Evolutionary conservation across 2,888 invertebrate species (phyloP).

Genomic region (Pristionchus mayeri): DNA sequence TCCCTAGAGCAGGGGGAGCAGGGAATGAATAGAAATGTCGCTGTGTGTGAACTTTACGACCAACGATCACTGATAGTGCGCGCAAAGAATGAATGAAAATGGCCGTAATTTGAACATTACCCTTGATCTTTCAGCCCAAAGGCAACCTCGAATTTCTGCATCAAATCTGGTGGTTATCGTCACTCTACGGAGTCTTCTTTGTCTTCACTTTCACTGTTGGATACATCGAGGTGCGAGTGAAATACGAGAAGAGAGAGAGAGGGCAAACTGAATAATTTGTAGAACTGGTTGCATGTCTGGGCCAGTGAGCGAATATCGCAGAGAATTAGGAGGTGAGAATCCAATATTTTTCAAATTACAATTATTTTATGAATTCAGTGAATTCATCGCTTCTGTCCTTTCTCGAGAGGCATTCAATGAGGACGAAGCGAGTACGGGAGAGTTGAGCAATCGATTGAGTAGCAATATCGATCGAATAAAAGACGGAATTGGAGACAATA

Average conservation of each 20-base stretch:
- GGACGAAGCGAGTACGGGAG: conserved; percentile 24
- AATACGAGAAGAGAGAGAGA: background rate
- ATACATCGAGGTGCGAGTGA: background rate
- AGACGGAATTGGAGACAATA: conserved; percentile 37
- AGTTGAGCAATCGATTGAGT: conserved; percentile 44
- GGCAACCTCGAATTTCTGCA: conserved; percentile 30
- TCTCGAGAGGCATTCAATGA: conserved; percentile 18
- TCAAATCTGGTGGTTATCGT: conserved; percentile 16
- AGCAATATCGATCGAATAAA: conserved; percentile 37
- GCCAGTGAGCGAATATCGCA: conserved; percentile 9
- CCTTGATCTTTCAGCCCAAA: background rate
- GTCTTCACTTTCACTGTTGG: conserved; percentile 23
- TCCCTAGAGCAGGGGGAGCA: no score
- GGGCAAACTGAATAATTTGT: background rate
- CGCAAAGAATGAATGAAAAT: background rate
- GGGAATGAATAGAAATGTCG: no score
- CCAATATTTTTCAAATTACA: background rate
- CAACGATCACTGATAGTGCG: no score
- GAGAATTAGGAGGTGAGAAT: conserved; percentile 26
- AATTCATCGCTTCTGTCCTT: conserved; percentile 28
- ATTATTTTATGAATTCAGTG: background rate
- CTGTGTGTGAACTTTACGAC: no score
- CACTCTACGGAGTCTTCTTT: conserved; percentile 26
- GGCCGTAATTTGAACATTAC: background rate
- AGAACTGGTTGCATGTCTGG: conserved; percentile 40